Percentiles rank a stretch among this genome's conserved stretches.
Conservation (phyloP, 1,140 invertebrate species). For the Diabrotica undecimpunctata region DNA sequence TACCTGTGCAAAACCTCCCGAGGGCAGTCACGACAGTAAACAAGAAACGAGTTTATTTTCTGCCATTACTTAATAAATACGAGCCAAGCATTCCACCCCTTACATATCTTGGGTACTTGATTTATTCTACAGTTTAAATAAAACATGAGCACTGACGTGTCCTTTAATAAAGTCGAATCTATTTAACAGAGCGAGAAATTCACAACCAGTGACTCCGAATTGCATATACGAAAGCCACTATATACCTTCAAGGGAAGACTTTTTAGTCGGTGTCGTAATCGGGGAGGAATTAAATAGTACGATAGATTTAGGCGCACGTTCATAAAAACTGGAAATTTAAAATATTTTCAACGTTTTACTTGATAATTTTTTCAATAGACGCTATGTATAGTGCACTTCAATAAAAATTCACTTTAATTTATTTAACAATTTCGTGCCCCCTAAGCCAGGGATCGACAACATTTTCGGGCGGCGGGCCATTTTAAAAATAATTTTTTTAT, state of each 20-base stretch:
- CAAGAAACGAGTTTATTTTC: neutral
- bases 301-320: no score
- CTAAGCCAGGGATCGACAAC: no score
- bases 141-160: conserved; percentile 14
- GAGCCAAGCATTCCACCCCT: neutral
- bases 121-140: conserved; percentile 5
- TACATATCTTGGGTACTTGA: neutral
- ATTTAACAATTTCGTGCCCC: no score
- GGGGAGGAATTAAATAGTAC: neutral
- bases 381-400: no score
- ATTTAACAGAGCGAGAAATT: conserved; percentile 13
- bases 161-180: conserved; percentile 13
- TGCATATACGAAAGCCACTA: neutral
- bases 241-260: conserved; percentile 9
- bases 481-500: no score
- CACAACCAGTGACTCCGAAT: conserved; percentile 11
- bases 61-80: neutral
- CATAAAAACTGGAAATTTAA: no score
- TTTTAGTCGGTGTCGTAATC: conserved; percentile 7
- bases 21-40: neutral
- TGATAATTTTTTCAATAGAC: no score
- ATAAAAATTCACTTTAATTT: no score
- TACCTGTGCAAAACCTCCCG: neutral
- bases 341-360: no score
- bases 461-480: no score